phyloP scores from a whole-genome alignment of 2,797 vertebrate genomes.

The Etheostoma perlongum region DNA sequence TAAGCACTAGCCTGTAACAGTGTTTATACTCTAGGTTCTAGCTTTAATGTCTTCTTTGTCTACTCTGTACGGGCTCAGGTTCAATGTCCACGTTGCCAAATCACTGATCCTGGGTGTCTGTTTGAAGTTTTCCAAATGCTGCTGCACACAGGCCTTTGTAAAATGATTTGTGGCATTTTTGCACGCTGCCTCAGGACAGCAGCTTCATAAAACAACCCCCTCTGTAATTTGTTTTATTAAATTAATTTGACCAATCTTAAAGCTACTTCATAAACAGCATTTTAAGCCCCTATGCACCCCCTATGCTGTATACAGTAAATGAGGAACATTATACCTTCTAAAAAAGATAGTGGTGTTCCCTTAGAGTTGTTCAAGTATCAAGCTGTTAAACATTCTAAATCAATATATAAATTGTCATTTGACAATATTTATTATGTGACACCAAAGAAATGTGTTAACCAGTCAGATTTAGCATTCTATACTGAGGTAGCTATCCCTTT shows the following conservation, averaged over 20 bases:
- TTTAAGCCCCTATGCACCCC: not conserved
- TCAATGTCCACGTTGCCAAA: not conserved
- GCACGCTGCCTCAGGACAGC: not conserved
- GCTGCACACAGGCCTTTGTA: not conserved
- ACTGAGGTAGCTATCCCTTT: not conserved
- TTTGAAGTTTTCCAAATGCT: not conserved
- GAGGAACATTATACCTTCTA: not conserved
- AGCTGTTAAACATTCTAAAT: not conserved
- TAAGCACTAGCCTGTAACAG: too few species aligned
- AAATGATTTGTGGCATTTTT: not conserved
- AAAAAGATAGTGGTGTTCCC: not conserved
- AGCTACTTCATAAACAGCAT: not conserved
- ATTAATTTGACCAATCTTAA: not conserved
- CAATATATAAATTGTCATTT: not conserved
- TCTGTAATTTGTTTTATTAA: not conserved
- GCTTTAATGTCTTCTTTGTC: not conserved
- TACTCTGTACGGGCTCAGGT: not conserved
- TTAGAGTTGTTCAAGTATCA: not conserved
- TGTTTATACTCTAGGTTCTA: too few species aligned
- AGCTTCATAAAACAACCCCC: not conserved
- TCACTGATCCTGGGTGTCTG: not conserved
- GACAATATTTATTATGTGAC: not conserved
- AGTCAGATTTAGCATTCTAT: not conserved
- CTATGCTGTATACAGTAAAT: not conserved
- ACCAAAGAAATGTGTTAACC: not conserved